Evolutionary conservation across 37 sponge, comb jelly and placozoan genomes (phyloP).

Genomic region (Eunapius fragilis): DNA sequence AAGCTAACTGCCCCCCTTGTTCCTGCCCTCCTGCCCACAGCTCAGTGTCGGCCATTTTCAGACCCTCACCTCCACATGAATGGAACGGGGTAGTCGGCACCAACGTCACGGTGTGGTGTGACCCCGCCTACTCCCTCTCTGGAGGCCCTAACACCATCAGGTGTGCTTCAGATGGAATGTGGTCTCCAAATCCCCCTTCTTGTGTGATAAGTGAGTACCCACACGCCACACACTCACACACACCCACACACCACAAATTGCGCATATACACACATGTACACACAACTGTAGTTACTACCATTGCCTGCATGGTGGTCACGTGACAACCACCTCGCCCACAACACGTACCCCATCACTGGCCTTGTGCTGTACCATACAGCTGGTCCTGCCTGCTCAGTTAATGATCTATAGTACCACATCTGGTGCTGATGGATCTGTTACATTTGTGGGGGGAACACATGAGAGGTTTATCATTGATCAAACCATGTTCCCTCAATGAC

Average conservation of each 20-base stretch:
- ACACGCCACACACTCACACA: neutral
- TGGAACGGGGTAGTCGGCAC: neutral
- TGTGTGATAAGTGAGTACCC: neutral
- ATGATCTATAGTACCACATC: too few species aligned
- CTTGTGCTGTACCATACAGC: too few species aligned
- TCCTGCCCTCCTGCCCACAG: neutral
- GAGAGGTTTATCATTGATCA: too few species aligned
- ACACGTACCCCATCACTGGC: too few species aligned
- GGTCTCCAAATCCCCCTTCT: neutral
- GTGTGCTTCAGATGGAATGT: neutral
- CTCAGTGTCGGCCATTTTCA: neutral
- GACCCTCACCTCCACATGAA: neutral
- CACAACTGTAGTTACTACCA: too few species aligned
- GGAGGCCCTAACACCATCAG: neutral
- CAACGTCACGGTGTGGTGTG: neutral
- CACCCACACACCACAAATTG: neutral
- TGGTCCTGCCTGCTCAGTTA: too few species aligned
- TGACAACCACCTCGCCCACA: too few species aligned
- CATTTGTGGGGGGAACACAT: too few species aligned
- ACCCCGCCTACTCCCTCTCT: neutral
- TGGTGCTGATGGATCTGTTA: too few species aligned
- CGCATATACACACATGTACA: too few species aligned
- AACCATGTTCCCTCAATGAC: too few species aligned
- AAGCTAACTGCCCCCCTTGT: neutral
- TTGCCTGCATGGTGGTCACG: too few species aligned